Evolutionary conservation across 2,113 vertebrate genomes (phyloP).

Genomic region (Anguilla japonica): DNA sequence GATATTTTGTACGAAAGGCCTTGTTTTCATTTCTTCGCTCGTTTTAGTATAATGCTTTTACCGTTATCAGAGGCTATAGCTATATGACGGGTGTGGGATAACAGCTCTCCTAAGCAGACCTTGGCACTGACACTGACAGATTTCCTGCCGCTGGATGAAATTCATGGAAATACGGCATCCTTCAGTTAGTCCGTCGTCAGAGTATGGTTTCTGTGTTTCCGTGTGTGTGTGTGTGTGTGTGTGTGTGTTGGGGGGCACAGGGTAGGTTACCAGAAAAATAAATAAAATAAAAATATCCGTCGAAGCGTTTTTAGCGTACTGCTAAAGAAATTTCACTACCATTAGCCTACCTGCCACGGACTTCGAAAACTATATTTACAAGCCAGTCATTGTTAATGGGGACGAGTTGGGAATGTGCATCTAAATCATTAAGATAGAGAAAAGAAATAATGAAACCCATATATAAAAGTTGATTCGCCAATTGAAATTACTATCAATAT

Average conservation of each 20-base stretch:
- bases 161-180: slow-evolving; percentile 13
- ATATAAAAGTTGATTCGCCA: background rate
- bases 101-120: slow-evolving; percentile 27
- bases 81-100: slow-evolving; percentile 28
- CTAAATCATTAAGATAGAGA: background rate
- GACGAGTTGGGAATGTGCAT: background rate
- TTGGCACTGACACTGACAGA: slow-evolving; percentile 21
- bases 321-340: background rate
- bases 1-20: slow-evolving; percentile 24
- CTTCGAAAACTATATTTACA: slow-evolving; percentile 20
- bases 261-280: slow-evolving; percentile 20
- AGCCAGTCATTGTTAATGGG: background rate
- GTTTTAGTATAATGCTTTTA: slow-evolving; percentile 3
- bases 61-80: slow-evolving; percentile 29
- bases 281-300: background rate
- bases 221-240: too few relatives aligned
- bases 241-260: too few relatives aligned
- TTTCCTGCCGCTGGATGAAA: slow-evolving; percentile 10
- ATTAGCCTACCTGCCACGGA: slow-evolving; percentile 8
- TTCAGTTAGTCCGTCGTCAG: slow-evolving; percentile 8
- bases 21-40: slow-evolving; percentile 20
- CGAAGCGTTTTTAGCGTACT: background rate
- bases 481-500: background rate
- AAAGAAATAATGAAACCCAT: background rate
- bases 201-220: background rate